Evolutionary conservation across 2,888 invertebrate genomes (phyloP).

Genomic region (Proisotoma minuta): DNA sequence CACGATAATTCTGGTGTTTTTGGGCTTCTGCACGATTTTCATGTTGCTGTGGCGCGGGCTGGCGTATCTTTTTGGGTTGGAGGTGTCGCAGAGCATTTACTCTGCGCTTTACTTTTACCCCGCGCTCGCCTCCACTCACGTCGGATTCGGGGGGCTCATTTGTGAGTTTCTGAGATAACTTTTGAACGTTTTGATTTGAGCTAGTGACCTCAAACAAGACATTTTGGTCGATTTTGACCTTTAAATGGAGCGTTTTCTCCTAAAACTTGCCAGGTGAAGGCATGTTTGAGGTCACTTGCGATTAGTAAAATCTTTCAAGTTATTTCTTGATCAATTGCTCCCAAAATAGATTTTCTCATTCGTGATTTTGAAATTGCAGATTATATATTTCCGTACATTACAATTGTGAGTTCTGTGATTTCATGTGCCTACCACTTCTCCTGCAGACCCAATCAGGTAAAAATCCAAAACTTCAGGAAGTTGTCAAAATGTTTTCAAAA

Average conservation of each 20-base stretch:
- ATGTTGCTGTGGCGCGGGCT: constrained; percentile 73
- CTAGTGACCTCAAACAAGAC: no score
- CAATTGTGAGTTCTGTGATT: constrained; percentile 83
- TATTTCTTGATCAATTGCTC: not conserved
- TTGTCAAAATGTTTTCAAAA: no score
- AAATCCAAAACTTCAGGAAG: not conserved
- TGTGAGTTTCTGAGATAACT: no score
- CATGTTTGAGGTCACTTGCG: not conserved
- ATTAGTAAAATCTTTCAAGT: not conserved
- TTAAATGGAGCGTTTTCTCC: not conserved
- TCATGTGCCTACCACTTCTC: constrained; percentile 91
- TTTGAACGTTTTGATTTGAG: no score
- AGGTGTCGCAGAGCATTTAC: constrained; percentile 65
- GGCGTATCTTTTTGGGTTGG: constrained; percentile 58
- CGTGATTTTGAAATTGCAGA: constrained; percentile 62
- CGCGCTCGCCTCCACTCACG: constrained; percentile 76
- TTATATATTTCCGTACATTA: constrained; percentile 88
- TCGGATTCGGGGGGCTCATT: constrained; percentile 82
- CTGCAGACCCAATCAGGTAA: constrained; percentile 71
- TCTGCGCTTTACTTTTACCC: constrained; percentile 93
- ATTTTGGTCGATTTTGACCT: no score
- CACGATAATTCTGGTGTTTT: constrained; percentile 85
- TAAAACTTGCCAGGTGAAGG: not conserved
- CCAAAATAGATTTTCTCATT: not conserved
- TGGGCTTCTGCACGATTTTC: no score